Percentiles rank a stretch among this genome's conserved stretches.
Evolutionary conservation across 2,888 invertebrate species (phyloP).

Genomic region (Nomada ruficornis): DNA sequence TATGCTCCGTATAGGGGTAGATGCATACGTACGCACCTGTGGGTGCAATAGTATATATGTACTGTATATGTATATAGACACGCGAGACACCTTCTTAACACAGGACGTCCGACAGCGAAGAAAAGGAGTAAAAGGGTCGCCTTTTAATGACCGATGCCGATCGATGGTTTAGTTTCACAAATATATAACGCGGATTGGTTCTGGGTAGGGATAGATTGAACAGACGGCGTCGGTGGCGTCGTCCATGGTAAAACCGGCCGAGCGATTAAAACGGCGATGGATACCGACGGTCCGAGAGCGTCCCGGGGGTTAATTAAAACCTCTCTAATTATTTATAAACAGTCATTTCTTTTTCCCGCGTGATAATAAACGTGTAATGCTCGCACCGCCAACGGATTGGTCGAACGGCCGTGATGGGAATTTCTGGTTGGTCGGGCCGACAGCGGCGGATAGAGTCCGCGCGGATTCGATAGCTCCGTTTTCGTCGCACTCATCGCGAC

Average conservation of each 20-base stretch:
- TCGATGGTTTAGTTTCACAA: conserved; percentile 76
- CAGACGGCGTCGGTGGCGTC: conserved; percentile 52
- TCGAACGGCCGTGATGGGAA: conserved; percentile 3
- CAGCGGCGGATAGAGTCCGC: conserved; percentile 69
- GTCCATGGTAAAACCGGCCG: conserved; percentile 64
- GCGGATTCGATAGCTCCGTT: conserved; percentile 73
- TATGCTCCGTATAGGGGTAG: not conserved
- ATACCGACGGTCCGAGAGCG: conserved; percentile 75
- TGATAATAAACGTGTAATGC: conserved; percentile 81
- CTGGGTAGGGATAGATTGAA: conserved; percentile 28
- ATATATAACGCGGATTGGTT: conserved; percentile 69
- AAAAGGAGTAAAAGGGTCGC: conserved; percentile 53
- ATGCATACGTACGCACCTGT: not conserved
- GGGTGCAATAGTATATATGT: no score
- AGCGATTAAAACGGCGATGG: conserved; percentile 79
- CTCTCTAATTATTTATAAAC: conserved; percentile 84
- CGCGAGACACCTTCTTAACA: conserved; percentile 30
- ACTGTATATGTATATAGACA: not conserved
- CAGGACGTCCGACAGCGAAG: conserved; percentile 33
- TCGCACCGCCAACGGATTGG: conserved; percentile 72
- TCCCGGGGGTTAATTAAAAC: conserved; percentile 84
- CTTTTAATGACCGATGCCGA: conserved; percentile 66
- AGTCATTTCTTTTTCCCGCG: conserved; percentile 82
- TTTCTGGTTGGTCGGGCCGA: conserved; percentile 69
- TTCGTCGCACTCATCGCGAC: conserved; percentile 63